Conservation (phyloP, 1,140 invertebrate genomes). For the Halictus rubicundus region DNA sequence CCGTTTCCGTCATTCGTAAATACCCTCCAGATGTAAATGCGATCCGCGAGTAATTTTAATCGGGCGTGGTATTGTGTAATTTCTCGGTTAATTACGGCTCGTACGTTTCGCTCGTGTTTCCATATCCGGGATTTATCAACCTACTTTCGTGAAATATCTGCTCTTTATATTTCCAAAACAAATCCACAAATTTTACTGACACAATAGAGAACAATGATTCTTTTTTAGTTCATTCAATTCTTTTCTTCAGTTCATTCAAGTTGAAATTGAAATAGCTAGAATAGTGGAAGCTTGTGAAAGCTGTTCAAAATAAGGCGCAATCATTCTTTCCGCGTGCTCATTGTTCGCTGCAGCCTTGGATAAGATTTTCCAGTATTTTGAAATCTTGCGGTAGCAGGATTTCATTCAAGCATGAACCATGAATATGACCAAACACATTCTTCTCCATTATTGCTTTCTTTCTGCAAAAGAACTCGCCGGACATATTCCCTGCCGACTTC, state of each 20-base stretch:
- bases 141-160: too few species aligned
- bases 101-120: background rate
- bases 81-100: background rate
- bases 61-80: background rate
- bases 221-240: too few species aligned
- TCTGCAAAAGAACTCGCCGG: background rate
- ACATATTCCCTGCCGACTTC: slow-evolving; percentile 5
- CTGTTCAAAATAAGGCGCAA: background rate
- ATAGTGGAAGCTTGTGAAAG: background rate
- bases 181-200: too few species aligned
- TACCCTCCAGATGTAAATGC: slow-evolving; percentile 3
- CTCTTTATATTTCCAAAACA: too few species aligned
- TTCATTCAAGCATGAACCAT: slow-evolving; percentile 5
- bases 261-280: background rate
- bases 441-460: slow-evolving; percentile 7
- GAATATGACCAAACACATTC: slow-evolving; percentile 37
- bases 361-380: background rate
- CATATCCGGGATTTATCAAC: too few species aligned
- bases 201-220: too few species aligned
- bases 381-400: slow-evolving; percentile 3
- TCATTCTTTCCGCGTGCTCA: background rate
- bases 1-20: background rate
- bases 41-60: slow-evolving; percentile 4
- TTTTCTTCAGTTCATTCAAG: too few species aligned
- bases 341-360: background rate